Conservation (phyloP, 2,113 vertebrate genomes). For the Melanerpes aurifrons region DNA sequence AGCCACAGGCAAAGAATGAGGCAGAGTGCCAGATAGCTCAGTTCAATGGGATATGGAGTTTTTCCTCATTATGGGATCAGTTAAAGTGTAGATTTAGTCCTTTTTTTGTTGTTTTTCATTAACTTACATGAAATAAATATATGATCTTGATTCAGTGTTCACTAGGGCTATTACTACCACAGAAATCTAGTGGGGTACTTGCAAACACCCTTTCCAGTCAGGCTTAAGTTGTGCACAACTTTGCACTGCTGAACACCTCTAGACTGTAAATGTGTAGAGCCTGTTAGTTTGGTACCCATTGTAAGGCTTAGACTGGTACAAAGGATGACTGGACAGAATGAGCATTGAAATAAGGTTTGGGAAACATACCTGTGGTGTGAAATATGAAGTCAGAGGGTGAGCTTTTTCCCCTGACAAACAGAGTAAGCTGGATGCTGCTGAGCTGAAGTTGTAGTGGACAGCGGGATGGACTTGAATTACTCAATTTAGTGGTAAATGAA, state of each 20-base stretch:
- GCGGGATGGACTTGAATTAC: background rate
- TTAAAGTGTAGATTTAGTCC: background rate
- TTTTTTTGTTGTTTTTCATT: background rate
- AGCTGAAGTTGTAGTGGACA: background rate
- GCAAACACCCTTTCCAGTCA: background rate
- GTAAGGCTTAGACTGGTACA: background rate
- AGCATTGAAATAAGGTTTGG: background rate
- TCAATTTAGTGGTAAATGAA: background rate
- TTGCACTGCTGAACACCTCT: background rate
- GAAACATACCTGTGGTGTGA: background rate
- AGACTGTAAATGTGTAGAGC: background rate
- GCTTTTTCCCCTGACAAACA: background rate
- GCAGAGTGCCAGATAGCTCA: background rate
- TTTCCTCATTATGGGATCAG: background rate
- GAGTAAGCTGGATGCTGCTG: background rate
- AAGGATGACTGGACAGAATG: background rate
- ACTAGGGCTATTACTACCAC: background rate
- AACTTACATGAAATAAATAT: background rate
- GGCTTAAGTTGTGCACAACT: background rate
- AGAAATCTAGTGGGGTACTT: background rate
- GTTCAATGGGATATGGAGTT: slow-evolving; percentile 10
- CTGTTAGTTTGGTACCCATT: background rate
- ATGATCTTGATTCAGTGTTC: background rate
- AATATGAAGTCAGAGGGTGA: background rate
- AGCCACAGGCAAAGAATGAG: background rate